Conservation (phyloP, 2,888 invertebrate species). For the Caradrina clavipalpis region DNA sequence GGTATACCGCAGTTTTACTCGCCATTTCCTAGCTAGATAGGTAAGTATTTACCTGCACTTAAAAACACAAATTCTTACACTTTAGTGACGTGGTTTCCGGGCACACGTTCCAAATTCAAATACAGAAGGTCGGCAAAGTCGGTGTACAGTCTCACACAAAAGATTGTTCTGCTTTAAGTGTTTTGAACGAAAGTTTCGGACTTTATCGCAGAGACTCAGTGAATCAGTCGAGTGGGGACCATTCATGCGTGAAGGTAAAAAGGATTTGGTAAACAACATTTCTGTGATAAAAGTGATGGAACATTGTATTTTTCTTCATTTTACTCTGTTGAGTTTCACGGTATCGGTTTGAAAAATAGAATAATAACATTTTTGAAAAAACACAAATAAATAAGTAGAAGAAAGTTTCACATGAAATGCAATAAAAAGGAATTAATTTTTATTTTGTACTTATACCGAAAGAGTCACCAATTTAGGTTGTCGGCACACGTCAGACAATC, state of each 20-base stretch:
- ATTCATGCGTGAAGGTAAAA: constrained; percentile 75
- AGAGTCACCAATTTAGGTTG: no score
- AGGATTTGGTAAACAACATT: constrained; percentile 75
- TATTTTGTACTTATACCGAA: no score
- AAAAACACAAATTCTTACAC: no score
- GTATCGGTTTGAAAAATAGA: constrained; percentile 5
- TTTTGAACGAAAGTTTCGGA: constrained; percentile 70
- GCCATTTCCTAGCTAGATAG: no score
- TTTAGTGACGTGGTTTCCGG: not conserved
- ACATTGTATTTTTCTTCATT: constrained; percentile 59
- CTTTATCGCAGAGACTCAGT: constrained; percentile 71
- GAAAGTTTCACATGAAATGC: no score
- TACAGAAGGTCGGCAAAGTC: constrained; percentile 14
- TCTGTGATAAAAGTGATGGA: constrained; percentile 65
- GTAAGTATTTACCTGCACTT: no score
- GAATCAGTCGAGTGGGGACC: constrained; percentile 72
- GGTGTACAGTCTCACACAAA: constrained; percentile 55
- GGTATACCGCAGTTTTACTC: no score
- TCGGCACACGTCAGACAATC: no score
- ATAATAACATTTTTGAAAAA: no score
- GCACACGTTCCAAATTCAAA: constrained; percentile 26
- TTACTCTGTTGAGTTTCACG: constrained; percentile 30
- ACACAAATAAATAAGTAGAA: no score
- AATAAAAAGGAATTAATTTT: no score
- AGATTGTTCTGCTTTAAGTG: constrained; percentile 72